Evolutionary conservation across 2,113 vertebrate species (phyloP), one percentile per base, ranked within the genome.

Genomic region (Seriola dumerili): DNA sequence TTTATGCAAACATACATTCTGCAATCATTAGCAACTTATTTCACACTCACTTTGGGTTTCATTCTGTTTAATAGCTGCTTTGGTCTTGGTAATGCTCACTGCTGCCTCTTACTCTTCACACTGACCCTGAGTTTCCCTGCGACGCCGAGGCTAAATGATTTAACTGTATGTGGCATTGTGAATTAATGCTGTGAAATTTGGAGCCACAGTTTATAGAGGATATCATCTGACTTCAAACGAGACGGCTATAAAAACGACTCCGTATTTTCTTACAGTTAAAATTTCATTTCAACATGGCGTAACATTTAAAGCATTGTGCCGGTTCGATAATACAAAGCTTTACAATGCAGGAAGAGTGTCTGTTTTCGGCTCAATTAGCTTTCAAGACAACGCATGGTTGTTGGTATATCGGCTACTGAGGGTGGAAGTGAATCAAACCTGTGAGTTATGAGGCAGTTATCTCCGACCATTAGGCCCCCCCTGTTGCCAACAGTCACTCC

Each of bases 1-100:
- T 89, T 84, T 70, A 84, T 68, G 80, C 82, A 84, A 91, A 93
- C 87, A 91, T 79, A 75, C 81, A 84, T 87, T 87, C 85, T 85
- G 86, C 88, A 85, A 81, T 90, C 85, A 89, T 92, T 90, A 88
- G 81, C 83, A 80, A 89, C 85, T 82, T 84, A 76, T 88, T 90
- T 85, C 90, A 87, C 87, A 83, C 79, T 88, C 78, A 14, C 83
- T 89, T 73, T 84, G 84, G 90, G 68, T 74, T 84, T 85, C 57
- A 82, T 78, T 86, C 50, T 73, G 65, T 76, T 72, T 83, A 86
- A 71, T 73, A 46, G 76, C 79, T 71, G 80, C 82, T 87, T 82
- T 78, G 74, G 62, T 80, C 80, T 72, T 72, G 66, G 50, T 66
- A 48, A 78, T 10, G 74, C 59, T 74, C 11, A 1, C 70, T 23